These are phyloP conservation scores for Trisateles emortualis DNA, from an alignment of 2,888 invertebrate genomes.

Conservation along the genomic window DNA sequence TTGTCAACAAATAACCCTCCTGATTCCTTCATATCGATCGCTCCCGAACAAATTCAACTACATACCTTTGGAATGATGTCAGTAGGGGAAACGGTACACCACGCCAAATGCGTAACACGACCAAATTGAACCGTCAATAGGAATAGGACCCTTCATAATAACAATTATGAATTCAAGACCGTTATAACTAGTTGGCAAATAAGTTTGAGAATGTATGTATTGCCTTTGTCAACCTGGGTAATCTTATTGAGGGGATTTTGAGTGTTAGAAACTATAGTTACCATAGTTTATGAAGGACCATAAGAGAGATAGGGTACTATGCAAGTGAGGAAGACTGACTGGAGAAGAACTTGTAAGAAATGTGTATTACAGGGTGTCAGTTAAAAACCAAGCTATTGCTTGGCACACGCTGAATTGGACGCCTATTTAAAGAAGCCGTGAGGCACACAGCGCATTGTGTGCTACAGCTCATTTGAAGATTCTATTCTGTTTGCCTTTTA, in stretches of 20 bases:
- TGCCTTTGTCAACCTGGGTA: conserved; percentile 14
- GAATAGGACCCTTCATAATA: conserved; percentile 18
- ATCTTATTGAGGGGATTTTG: neutral
- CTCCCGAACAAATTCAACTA: neutral
- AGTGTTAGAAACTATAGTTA: neutral
- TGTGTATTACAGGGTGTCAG: too few relatives aligned
- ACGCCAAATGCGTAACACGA: neutral
- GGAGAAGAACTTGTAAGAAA: too few relatives aligned
- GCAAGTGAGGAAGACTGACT: too few relatives aligned
- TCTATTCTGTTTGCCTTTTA: too few relatives aligned
- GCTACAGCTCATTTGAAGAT: too few relatives aligned
- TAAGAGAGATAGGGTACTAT: too few relatives aligned
- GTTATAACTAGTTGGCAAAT: conserved; percentile 22
- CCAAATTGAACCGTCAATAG: conserved; percentile 31
- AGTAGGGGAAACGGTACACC: neutral
- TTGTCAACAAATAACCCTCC: neutral
- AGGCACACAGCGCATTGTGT: too few relatives aligned
- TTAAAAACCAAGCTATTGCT: too few relatives aligned
- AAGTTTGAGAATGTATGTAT: conserved; percentile 25
- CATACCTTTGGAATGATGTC: neutral
- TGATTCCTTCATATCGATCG: neutral
- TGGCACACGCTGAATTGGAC: too few relatives aligned
- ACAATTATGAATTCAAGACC: conserved; percentile 38
- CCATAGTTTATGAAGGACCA: too few relatives aligned
- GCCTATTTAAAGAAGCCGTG: too few relatives aligned